Conservation (phyloP, 2,113 vertebrate genomes). For the Austrofundulus limnaeus region DNA sequence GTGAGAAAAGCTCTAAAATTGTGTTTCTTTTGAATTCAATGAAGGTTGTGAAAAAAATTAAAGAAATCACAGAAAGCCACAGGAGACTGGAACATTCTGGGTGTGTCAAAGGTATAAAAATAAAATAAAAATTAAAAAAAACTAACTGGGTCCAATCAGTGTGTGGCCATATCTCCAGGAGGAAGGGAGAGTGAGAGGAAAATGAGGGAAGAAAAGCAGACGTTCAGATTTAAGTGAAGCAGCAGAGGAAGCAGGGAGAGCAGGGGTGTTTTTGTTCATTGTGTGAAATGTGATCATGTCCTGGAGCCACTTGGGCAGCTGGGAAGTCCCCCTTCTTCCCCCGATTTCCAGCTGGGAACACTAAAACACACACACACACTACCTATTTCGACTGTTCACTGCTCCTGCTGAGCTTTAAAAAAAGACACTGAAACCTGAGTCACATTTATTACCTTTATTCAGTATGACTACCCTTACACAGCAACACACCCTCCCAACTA, state of each 20-base stretch:
- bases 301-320: slow-evolving; percentile 65
- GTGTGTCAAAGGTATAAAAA: slow-evolving; percentile 61
- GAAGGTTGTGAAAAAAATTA: neutral
- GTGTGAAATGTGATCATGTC: slow-evolving; percentile 71
- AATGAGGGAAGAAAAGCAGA: slow-evolving; percentile 4
- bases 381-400: slow-evolving; percentile 57
- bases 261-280: slow-evolving; percentile 55
- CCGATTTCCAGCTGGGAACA: slow-evolving; percentile 55
- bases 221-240: slow-evolving; percentile 6
- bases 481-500: slow-evolving; percentile 76
- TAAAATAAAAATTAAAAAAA: slow-evolving; percentile 19
- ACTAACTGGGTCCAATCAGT: slow-evolving; percentile 26
- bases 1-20: no score
- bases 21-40: neutral
- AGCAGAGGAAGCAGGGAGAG: neutral
- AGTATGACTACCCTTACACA: slow-evolving; percentile 91
- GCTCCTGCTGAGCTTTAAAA: slow-evolving; percentile 20
- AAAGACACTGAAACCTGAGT: slow-evolving; percentile 63
- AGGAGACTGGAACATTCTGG: slow-evolving; percentile 57
- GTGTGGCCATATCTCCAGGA: slow-evolving; percentile 48
- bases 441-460: slow-evolving; percentile 91
- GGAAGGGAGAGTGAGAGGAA: slow-evolving; percentile 13
- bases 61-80: slow-evolving; percentile 14
- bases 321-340: slow-evolving; percentile 59
- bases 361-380: slow-evolving; percentile 37